Percentiles rank a stretch among this genome's conserved stretches.
Evolutionary conservation across 1,140 invertebrate genomes (phyloP).

Genomic region (Dendrolimus punctatus): DNA sequence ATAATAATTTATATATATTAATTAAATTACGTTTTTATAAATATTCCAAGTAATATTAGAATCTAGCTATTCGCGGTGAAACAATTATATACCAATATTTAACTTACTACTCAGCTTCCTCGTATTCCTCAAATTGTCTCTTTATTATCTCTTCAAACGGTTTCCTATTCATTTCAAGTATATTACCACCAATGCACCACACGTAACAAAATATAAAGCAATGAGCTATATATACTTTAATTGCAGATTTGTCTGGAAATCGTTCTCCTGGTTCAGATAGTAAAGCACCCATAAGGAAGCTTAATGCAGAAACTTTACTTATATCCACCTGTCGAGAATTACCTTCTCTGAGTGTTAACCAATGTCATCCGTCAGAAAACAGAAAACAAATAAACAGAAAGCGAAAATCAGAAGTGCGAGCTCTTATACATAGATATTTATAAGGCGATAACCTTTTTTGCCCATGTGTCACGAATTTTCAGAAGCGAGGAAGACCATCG

Average conservation of each 20-base stretch:
- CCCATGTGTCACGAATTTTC: too few relatives aligned
- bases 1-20: too few relatives aligned
- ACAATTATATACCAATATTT: background rate
- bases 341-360: too few relatives aligned
- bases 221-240: conserved; percentile 78
- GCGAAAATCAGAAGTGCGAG: too few relatives aligned
- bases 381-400: too few relatives aligned
- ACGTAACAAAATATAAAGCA: conserved; percentile 84
- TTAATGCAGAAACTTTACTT: conserved; percentile 84
- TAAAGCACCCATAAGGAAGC: conserved; percentile 80
- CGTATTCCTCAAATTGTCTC: conserved; percentile 79
- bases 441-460: too few relatives aligned
- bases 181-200: conserved; percentile 89
- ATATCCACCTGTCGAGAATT: conserved; percentile 78
- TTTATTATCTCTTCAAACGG: conserved; percentile 80
- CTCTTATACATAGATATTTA: too few relatives aligned
- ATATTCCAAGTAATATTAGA: too few relatives aligned
- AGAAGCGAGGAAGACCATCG: too few relatives aligned
- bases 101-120: conserved; percentile 72
- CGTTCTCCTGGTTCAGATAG: conserved; percentile 72
- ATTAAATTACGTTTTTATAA: too few relatives aligned
- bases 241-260: conserved; percentile 68
- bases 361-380: too few relatives aligned
- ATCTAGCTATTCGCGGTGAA: too few relatives aligned
- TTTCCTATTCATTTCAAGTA: conserved; percentile 78